Evolutionary conservation across 2,113 vertebrate genomes (phyloP).

Genomic region (Murina feae): DNA sequence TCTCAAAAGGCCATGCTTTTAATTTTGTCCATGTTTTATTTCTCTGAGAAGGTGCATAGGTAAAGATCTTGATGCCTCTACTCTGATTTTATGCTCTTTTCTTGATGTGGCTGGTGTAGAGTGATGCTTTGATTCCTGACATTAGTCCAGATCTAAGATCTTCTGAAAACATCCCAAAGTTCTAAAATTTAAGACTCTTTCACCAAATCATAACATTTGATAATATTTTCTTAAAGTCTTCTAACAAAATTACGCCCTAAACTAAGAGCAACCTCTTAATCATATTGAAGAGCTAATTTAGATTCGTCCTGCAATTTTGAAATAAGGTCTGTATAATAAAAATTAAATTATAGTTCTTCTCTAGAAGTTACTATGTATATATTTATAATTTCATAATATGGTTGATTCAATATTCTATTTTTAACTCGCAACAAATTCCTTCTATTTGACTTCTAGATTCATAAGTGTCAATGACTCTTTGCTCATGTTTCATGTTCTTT

Average conservation of each 20-base stretch:
- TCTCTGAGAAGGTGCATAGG: neutral
- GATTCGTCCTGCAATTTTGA: conserved; percentile 48
- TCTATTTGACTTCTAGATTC: conserved; percentile 49
- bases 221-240: conserved; percentile 18
- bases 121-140: neutral
- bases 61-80: neutral
- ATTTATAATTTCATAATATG: conserved; percentile 48
- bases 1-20: neutral
- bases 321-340: conserved; percentile 48
- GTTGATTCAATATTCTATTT: conserved; percentile 62
- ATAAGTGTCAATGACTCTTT: neutral
- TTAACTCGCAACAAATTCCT: conserved; percentile 22
- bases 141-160: neutral
- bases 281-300: conserved; percentile 56
- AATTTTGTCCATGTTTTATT: neutral
- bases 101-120: neutral
- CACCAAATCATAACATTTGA: neutral
- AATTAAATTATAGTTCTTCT: conserved; percentile 53
- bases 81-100: neutral
- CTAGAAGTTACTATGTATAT: conserved; percentile 50
- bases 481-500: neutral
- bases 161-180: neutral
- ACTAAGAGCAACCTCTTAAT: conserved; percentile 45
- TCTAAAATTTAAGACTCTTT: neutral
- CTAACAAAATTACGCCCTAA: conserved; percentile 34